Conservation (phyloP, 2,113 vertebrate species). For the Noctilio leporinus region DNA sequence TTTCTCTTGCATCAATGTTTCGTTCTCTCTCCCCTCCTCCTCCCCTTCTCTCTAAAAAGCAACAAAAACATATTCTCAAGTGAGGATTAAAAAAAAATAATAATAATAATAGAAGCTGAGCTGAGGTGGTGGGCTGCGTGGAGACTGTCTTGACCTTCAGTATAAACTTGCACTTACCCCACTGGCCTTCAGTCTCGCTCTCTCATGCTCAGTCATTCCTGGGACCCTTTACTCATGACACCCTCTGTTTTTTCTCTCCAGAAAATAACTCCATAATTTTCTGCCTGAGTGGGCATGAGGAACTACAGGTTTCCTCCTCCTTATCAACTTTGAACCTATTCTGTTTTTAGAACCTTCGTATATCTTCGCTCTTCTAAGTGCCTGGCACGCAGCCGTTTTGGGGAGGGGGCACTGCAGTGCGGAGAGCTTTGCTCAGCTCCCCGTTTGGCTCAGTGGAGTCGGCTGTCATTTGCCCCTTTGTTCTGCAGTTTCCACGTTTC, state of each 20-base stretch:
- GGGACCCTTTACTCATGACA: not conserved
- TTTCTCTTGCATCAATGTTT: no score
- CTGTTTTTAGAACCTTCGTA: not conserved
- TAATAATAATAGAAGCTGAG: not conserved
- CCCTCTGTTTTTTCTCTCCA: not conserved
- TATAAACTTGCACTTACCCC: not conserved
- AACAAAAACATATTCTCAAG: no score
- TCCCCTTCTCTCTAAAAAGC: no score
- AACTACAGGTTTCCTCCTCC: not conserved
- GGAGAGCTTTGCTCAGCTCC: not conserved
- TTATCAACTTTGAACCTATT: not conserved
- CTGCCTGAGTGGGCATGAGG: not conserved
- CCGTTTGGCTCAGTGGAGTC: not conserved
- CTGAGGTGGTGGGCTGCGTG: not conserved
- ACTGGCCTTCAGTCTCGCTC: accelerated
- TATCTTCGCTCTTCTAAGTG: not conserved
- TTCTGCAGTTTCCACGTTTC: not conserved
- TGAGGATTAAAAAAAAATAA: no score
- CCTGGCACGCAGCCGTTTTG: accelerated
- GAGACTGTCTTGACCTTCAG: not conserved
- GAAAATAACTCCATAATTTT: not conserved
- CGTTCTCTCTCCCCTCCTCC: no score
- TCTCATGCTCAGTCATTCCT: not conserved
- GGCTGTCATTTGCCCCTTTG: not conserved
- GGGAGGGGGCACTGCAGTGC: not conserved